Base-by-base conservation (phyloP, 2,113 vertebrate genomes). In the Casuarius casuarius region DNA sequence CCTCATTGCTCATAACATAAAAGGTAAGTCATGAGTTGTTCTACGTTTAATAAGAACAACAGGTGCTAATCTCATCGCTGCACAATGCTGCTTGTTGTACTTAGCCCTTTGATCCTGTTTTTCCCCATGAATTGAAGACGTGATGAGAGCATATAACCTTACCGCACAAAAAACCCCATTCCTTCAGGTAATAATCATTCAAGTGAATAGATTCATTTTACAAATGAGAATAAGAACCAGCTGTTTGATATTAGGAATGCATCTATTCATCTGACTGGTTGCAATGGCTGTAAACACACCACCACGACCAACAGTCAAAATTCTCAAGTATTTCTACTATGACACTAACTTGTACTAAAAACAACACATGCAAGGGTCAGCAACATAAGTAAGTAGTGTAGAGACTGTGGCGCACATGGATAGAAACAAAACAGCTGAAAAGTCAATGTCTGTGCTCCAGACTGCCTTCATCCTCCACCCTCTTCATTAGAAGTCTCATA, bases 221-320 rank as follows among this genome's bases (percentile, higher is more conserved):
- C 40, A 29, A 33, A 21, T 1, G 12, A 21, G 13, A 38, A 22
- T 9, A 29, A 18, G 42, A 48, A 29, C 3, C 2, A 8, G 54
- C 0, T 0, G 25, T 17, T 21, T 7, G 79, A 16, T 16, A 1
- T 6, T 44, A 67, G 74, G 44, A 31, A 38, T 2, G 1, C 0
- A 0, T 13, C 78, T 46, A 0, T 16, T 48, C 12, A 1, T 28
- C 65, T 71, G 11, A 10, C 42, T 48, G n/a, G 10, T 42, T 59
- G 52, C 16, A 6, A 19, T 7, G 59, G 7, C 91, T 49, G 78
- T 8, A 38, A 77, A 15, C 51, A 19, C 52, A 7, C 2, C 4
- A 3, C 65, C 17, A 2, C 0, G 29, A 66, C 79, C n/a, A 54
- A 5, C 51, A 40, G 67, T 4, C 56, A 15, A 3, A 74, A 62